phyloP scores from a whole-genome alignment of 1,140 invertebrate species.

The Drosophila funebris region DNA sequence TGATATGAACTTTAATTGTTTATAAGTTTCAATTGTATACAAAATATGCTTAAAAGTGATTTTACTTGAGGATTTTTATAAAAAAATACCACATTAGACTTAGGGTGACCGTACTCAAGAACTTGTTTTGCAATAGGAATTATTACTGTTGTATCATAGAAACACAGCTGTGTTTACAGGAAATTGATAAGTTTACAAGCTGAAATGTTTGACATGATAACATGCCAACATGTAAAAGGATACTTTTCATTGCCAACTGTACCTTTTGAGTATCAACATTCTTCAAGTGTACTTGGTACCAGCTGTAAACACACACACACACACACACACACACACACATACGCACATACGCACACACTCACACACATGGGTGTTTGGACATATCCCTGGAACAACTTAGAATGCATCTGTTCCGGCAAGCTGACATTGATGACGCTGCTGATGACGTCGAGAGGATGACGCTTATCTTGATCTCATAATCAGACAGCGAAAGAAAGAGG shows the following conservation, averaged over 20 bases:
- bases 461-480: slow-evolving; percentile 75
- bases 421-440: slow-evolving; percentile 23
- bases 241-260: slow-evolving; percentile 7
- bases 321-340: neutral
- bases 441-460: slow-evolving; percentile 26
- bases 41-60: too few relatives aligned
- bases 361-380: neutral
- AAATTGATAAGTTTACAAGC: too few relatives aligned
- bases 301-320: slow-evolving; percentile 18
- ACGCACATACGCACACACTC: neutral
- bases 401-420: slow-evolving; percentile 59
- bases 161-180: too few relatives aligned
- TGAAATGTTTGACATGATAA: neutral
- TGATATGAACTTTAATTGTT: too few relatives aligned
- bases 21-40: too few relatives aligned
- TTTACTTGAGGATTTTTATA: too few relatives aligned
- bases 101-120: too few relatives aligned
- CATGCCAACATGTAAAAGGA: neutral
- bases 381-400: slow-evolving; percentile 3
- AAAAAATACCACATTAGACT: too few relatives aligned
- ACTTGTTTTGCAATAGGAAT: too few relatives aligned
- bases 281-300: neutral
- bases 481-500: slow-evolving; percentile 21
- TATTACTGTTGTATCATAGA: too few relatives aligned
- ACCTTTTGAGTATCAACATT: neutral